phyloP scores from a whole-genome alignment of 2,888 invertebrate species.

The Caenorhabditis becei region DNA sequence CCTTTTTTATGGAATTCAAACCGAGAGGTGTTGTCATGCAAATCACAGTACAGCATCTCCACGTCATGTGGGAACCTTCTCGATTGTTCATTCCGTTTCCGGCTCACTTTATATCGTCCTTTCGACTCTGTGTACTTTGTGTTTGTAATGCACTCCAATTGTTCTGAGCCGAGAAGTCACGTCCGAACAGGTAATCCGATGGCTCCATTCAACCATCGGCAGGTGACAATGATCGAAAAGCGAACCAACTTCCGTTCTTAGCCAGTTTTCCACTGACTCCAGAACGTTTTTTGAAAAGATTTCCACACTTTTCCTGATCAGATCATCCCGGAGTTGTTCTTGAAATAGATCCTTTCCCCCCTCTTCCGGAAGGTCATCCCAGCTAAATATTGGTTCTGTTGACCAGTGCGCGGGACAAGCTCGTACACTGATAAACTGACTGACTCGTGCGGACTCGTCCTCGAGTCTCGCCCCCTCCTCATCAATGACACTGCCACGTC shows the following conservation, averaged over 20 bases:
- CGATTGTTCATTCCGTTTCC: conserved; percentile 3
- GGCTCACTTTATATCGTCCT: not conserved
- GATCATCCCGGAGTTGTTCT: not conserved
- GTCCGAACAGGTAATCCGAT: conserved; percentile 43
- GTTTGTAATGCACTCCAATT: conserved; percentile 49
- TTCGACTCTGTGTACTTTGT: conserved; percentile 19
- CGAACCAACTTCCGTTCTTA: too few species aligned
- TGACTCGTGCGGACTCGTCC: conserved; percentile 52
- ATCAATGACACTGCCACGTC: conserved; percentile 27
- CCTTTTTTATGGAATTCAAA: conserved; percentile 2
- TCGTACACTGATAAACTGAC: conserved; percentile 40
- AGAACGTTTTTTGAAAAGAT: too few species aligned
- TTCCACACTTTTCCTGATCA: too few species aligned
- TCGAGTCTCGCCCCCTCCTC: conserved; percentile 10
- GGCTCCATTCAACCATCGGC: not conserved
- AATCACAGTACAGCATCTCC: conserved; percentile 25
- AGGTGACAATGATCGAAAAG: not conserved
- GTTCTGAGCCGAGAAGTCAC: conserved; percentile 33
- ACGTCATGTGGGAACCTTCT: conserved; percentile 17
- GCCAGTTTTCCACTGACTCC: too few species aligned
- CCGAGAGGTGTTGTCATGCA: conserved; percentile 26
- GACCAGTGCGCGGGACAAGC: conserved; percentile 47
- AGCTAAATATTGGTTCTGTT: conserved; percentile 42
- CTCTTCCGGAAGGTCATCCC: not conserved
- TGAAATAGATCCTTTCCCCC: not conserved